Conservation (phyloP, 1,140 invertebrate genomes). For the Dolichoris vasculosae region DNA sequence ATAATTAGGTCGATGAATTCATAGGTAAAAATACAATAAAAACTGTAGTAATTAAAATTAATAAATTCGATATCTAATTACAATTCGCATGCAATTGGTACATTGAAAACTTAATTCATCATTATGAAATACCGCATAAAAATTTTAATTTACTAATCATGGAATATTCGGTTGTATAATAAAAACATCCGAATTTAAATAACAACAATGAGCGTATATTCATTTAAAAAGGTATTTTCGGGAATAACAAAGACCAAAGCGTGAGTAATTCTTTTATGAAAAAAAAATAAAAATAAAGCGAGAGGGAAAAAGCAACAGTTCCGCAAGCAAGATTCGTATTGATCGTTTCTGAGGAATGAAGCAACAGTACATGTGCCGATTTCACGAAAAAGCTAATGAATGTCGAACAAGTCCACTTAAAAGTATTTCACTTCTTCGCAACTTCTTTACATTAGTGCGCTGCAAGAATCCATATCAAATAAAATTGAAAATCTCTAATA, state of each 20-base stretch:
- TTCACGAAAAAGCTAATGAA: slow-evolving; percentile 47
- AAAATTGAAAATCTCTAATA: neutral
- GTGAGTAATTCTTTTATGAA: no score
- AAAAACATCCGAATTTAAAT: neutral
- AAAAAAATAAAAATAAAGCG: neutral
- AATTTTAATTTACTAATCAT: neutral
- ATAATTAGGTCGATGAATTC: no score
- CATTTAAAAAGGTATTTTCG: neutral
- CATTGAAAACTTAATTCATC: neutral
- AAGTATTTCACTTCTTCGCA: neutral
- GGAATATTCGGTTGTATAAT: slow-evolving; percentile 26
- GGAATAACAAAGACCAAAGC: neutral
- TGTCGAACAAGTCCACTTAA: slow-evolving; percentile 36
- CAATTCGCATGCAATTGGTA: no score
- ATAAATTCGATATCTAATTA: no score
- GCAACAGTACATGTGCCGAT: slow-evolving; percentile 13
- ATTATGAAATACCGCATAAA: neutral
- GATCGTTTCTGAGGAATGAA: slow-evolving; percentile 6
- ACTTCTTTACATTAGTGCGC: neutral
- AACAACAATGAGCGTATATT: neutral
- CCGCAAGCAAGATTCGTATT: neutral
- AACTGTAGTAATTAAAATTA: no score
- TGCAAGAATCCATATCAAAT: neutral
- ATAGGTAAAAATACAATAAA: no score
- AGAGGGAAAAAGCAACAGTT: neutral